Percentiles rank a stretch among this genome's conserved stretches.
phyloP scores from a whole-genome alignment of 2,888 invertebrate genomes.

The Choristoneura rosaceana region DNA sequence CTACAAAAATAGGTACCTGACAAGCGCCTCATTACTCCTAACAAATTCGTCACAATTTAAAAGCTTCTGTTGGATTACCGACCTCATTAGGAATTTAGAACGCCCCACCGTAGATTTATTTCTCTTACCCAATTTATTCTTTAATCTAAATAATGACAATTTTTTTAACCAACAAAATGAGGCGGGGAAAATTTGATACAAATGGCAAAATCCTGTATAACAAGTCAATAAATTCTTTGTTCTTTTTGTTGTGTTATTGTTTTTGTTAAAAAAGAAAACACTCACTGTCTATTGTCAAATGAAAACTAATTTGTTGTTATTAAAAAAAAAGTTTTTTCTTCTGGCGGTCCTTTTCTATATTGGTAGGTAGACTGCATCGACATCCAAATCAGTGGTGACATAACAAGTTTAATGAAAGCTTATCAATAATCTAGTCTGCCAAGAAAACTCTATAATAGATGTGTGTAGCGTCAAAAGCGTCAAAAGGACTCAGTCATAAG shows the following conservation, averaged over 20 bases:
- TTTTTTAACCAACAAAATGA: constrained; percentile 5
- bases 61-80: constrained; percentile 29
- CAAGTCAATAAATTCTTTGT: background rate
- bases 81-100: constrained; percentile 22
- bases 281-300: too few species aligned
- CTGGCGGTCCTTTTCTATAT: background rate
- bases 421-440: too few species aligned
- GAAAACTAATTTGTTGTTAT: background rate
- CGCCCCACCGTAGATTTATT: constrained; percentile 7
- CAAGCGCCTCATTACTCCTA: constrained; percentile 28
- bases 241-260: background rate
- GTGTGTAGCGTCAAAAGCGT: too few species aligned
- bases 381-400: too few species aligned
- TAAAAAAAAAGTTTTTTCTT: background rate
- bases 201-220: background rate
- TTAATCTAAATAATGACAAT: background rate
- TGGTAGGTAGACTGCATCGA: too few species aligned
- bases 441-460: too few species aligned
- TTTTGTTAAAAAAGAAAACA: too few species aligned
- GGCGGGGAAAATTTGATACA: background rate
- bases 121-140: background rate
- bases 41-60: constrained; percentile 29
- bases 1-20: constrained; percentile 24
- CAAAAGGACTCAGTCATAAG: too few species aligned
- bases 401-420: too few species aligned